Evolutionary conservation across 2,888 invertebrate species (phyloP), one percentile per base, ranked within the genome.

Genomic region (Diabrotica balteata): DNA sequence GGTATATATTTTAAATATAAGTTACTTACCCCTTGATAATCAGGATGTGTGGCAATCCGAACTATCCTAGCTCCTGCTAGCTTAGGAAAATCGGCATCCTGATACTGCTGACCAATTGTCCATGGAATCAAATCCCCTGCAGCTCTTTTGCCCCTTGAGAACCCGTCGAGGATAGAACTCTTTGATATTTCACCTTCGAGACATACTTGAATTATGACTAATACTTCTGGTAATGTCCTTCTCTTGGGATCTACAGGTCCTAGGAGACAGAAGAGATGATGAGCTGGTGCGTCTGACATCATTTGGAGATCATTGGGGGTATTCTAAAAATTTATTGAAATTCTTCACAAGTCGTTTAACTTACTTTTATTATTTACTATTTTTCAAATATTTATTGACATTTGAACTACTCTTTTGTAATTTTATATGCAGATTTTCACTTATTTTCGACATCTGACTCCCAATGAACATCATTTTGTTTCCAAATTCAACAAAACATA

Each of bases 91-190:
- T 97, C 93, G 69, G 90, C 88, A 83, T 99, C 98, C 63, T 96
- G 94, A 84, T 93, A 97, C 84, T 98, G 97, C 80, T 98, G 98
- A 7, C 96, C 94, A 4, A 99, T 87, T 63, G 97, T 98, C 99
- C 99, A 99, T 0, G 99, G 99, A 75, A 99, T 97, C 9, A 99
- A 87, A 85, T 99, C 99, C 0, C 99, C 99, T 7, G 96, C 91
- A 0, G 97, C 96, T 78, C 95, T 90, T 78, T 93, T 93, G 0
- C 98, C 98, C 72, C 94, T 88, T 0, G 93, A 90, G 63, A 98
- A 86, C 44, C 92, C 93, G 79, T 93, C 92, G 4, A 87, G 86
- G 3, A 97, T 91, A 2, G 92, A 90, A 71, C 86, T 86, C 76
- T 90, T 89, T 0, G 89, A 91, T 17, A 93, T 88, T 80, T 91